Base-by-base conservation (phyloP, 2,888 invertebrate species). In the Calliphora vomitoria region DNA sequence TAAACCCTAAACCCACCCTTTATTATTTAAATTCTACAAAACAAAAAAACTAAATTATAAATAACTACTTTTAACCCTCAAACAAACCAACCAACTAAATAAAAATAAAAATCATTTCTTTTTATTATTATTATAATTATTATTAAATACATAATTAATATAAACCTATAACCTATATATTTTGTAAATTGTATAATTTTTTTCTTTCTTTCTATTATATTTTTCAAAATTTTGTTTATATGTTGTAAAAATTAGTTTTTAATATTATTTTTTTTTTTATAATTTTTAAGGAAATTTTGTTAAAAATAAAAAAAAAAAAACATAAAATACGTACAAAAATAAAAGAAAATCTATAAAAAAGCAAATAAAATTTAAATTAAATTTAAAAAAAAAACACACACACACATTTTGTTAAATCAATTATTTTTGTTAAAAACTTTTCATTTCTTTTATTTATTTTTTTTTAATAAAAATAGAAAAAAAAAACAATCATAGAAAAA, bases 241-340 rank as follows among this genome's bases (percentile, higher is more conserved):
- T 88, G 86, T 88, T 88, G 86, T 88, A 88, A 88, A 88, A 86
- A 81, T 84, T 86, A 88, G 86, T 53, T 81, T 85, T 68, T 86
- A 85, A 87, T 84, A 74, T 82, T 53, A 72, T 72, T 72, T 72
- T 75, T 86, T n/a, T 87, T 87, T 83, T 86, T 80, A 72, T 80
- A 71, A 75, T 69, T 86, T 72, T 71, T 82, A 87, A 87, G 79
- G 53, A 85, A 89, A 88, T 89, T 90, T 89, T 89, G 88, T 89
- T 89, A 89, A 85, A 82, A 55, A 64, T 69, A 85, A 85, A 81
- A 68, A 79, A 66, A 81, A 82, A 86, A 78, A 62, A 47, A 62
- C 53, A 89, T 88, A 66, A 89, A 89, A 89, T 89, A 89, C 88
- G 90, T 88, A 89, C 84, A 88, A 89, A 89, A 83, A 85, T 75